Percentiles rank a stretch among this genome's conserved stretches.
Conservation (phyloP, 2,113 vertebrate genomes). For the Dermatemys mawii region DNA sequence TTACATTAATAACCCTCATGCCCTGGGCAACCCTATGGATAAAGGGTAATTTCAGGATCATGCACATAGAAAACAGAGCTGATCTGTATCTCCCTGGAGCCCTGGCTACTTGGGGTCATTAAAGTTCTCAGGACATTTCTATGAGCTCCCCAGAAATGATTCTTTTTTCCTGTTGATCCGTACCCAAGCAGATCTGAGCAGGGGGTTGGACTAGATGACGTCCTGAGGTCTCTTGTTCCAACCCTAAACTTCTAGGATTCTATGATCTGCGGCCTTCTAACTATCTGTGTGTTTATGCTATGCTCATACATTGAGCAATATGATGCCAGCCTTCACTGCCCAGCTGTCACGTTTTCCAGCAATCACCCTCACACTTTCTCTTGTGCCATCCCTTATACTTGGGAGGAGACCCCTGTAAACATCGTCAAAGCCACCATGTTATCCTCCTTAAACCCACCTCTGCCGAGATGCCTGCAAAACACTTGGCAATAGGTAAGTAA, state of each 20-base stretch:
- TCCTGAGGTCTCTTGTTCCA: too few species aligned
- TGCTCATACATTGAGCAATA: not conserved
- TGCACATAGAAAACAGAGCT: constrained; percentile 31
- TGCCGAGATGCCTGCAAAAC: accelerated
- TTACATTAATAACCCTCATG: not conserved
- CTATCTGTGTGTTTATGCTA: accelerated
- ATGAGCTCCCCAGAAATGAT: not conserved
- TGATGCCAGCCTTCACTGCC: accelerated
- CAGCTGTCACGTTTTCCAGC: accelerated
- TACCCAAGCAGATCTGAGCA: not conserved
- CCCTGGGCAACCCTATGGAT: not conserved
- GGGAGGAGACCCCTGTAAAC: not conserved
- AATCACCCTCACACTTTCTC: not conserved
- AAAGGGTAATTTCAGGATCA: constrained; percentile 29
- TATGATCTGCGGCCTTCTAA: not conserved
- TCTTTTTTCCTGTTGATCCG: not conserved
- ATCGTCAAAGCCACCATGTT: not conserved
- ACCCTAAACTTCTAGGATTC: too few species aligned
- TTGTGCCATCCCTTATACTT: accelerated
- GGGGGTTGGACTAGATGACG: too few species aligned
- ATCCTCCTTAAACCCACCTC: not conserved
- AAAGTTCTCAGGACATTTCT: not conserved
- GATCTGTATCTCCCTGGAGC: not conserved
- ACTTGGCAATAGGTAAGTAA: accelerated
- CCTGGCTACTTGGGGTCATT: not conserved